phyloP scores from a whole-genome alignment of 2,113 vertebrate genomes.

The Oenanthe melanoleuca region DNA sequence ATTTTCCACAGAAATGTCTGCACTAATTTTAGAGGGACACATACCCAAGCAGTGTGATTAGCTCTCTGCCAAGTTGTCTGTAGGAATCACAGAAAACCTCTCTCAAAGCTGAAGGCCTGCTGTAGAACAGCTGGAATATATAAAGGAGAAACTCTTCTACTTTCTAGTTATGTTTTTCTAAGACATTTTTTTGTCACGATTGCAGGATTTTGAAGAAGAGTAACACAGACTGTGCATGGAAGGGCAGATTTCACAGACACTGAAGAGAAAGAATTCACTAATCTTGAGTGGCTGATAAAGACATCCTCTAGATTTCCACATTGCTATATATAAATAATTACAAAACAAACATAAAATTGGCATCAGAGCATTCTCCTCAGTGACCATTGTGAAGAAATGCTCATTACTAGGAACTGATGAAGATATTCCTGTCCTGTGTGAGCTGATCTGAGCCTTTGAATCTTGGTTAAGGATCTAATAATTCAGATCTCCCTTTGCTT shows the following conservation, averaged over 20 bases:
- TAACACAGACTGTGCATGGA: background rate
- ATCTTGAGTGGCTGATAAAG: background rate
- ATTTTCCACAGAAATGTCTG: background rate
- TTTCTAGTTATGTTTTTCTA: background rate
- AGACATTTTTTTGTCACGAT: background rate
- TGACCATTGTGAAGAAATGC: background rate
- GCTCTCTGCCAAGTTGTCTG: constrained; percentile 16
- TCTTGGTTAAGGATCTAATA: background rate
- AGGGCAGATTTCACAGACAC: background rate
- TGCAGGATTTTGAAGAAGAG: background rate
- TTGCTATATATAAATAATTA: background rate
- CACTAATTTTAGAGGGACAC: background rate
- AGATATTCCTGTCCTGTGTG: background rate
- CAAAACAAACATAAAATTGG: background rate
- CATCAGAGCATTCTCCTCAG: background rate
- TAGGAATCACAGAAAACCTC: background rate
- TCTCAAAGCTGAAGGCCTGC: background rate
- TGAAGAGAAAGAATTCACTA: background rate
- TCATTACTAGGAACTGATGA: background rate
- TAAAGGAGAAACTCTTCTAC: background rate
- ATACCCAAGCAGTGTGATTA: background rate
- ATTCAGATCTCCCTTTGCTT: background rate
- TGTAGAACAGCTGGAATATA: background rate
- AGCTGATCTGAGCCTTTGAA: background rate
- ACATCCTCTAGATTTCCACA: background rate